Evolutionary conservation across 2,888 invertebrate genomes (phyloP).

Genomic region (Torymus aiolomorphi): DNA sequence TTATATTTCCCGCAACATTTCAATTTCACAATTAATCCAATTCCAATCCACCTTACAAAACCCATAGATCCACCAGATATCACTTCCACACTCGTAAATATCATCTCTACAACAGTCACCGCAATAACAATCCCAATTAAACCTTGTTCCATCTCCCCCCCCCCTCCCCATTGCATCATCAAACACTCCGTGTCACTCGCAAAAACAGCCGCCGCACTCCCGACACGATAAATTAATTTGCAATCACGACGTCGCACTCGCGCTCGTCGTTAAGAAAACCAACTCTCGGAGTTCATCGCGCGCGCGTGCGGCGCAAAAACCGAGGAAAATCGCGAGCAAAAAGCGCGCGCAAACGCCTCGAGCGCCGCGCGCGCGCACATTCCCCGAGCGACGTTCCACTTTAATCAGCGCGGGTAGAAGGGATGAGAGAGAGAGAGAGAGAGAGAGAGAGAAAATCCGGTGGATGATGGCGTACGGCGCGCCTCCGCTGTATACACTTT

Average conservation of each 20-base stretch:
- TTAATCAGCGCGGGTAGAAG: slow-evolving; percentile 26
- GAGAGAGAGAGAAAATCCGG: background rate
- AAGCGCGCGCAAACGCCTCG: background rate
- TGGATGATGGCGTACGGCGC: too few species aligned
- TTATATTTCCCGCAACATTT: too few species aligned
- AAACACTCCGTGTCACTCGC: too few species aligned
- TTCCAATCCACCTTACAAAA: too few species aligned
- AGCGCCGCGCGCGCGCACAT: slow-evolving; percentile 3
- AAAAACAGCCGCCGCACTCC: background rate
- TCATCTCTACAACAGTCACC: too few species aligned
- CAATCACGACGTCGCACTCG: slow-evolving; percentile 4
- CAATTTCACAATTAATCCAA: too few species aligned
- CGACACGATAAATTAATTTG: slow-evolving; percentile 17
- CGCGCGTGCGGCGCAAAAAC: background rate
- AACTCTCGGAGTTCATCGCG: background rate
- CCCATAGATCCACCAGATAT: too few species aligned
- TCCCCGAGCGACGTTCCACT: slow-evolving; percentile 38
- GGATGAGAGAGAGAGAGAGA: too few species aligned
- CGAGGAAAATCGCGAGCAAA: background rate
- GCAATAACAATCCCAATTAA: too few species aligned
- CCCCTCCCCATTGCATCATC: too few species aligned
- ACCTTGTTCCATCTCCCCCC: too few species aligned
- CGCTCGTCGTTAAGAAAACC: slow-evolving; percentile 11
- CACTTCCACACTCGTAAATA: too few species aligned
- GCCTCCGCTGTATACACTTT: background rate